Conservation (phyloP, 1,140 invertebrate species). For the Adoxophyes honmai region DNA sequence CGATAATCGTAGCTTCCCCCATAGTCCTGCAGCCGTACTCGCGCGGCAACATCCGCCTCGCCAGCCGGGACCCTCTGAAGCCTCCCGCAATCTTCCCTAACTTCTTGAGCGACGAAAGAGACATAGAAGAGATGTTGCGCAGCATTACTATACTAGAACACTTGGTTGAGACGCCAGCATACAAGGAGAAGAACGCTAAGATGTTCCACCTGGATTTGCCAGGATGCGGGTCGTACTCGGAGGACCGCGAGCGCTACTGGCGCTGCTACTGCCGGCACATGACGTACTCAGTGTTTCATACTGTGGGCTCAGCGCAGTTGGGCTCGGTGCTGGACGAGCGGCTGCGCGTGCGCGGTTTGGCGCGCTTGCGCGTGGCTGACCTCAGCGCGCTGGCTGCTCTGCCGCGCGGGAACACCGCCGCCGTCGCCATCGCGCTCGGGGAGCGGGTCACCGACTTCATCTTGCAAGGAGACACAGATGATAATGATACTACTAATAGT, state of each 20-base stretch:
- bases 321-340: constrained; percentile 38
- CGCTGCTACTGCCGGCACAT: constrained; percentile 61
- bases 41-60: constrained; percentile 81
- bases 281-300: constrained; percentile 73
- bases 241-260: constrained; percentile 55
- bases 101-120: constrained; percentile 81
- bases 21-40: constrained; percentile 84
- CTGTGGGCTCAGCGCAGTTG: constrained; percentile 42
- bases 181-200: constrained; percentile 50
- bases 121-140: constrained; percentile 78
- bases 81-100: constrained; percentile 89
- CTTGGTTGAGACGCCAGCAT: constrained; percentile 76
- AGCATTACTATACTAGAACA: constrained; percentile 77
- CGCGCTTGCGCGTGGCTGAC: constrained; percentile 67
- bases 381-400: constrained; percentile 57
- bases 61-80: constrained; percentile 81
- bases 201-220: constrained; percentile 26
- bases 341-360: constrained; percentile 60
- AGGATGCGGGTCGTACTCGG: constrained; percentile 24
- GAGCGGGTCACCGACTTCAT: constrained; percentile 82
- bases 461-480: not conserved
- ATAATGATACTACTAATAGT: too few relatives aligned
- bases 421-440: constrained; percentile 53
- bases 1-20: constrained; percentile 58
- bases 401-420: constrained; percentile 57